phyloP scores from a whole-genome alignment of 2,113 vertebrate genomes.

The Forbesichthys papilliferus region DNA sequence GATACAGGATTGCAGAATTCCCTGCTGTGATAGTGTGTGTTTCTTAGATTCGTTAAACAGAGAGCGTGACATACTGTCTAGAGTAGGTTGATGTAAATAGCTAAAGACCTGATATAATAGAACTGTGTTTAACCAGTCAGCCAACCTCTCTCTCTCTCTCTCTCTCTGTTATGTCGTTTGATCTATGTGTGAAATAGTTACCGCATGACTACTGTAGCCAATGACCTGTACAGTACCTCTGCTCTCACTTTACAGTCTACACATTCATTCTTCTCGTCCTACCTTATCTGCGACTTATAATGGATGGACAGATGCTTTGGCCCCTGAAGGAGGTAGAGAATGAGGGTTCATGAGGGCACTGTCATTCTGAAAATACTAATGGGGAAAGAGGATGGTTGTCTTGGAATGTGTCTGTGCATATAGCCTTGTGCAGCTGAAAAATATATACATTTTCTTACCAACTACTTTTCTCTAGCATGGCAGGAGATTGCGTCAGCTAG shows the following conservation, averaged over 20 bases:
- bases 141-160: conserved; percentile 9
- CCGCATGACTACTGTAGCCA: neutral
- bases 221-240: neutral
- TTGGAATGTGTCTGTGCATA: conserved; percentile 41
- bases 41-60: conserved; percentile 65
- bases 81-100: conserved; percentile 31
- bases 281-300: conserved; percentile 24
- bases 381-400: conserved; percentile 18
- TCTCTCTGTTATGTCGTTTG: neutral
- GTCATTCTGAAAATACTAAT: conserved; percentile 20
- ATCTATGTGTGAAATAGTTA: too few species aligned
- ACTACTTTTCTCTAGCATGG: conserved; percentile 1
- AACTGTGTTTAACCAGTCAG: conserved; percentile 17
- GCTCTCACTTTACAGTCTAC: neutral
- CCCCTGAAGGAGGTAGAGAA: conserved; percentile 44
- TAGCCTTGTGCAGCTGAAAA: conserved; percentile 46
- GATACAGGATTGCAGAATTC: conserved; percentile 22
- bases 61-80: conserved; percentile 20
- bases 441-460: conserved; percentile 23
- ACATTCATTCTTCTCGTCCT: neutral
- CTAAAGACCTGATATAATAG: conserved; percentile 13
- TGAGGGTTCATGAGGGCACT: conserved; percentile 26
- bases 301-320: conserved; percentile 35
- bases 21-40: conserved; percentile 37
- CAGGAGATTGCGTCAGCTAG: conserved; percentile 23